Base-by-base conservation (phyloP, 2,888 invertebrate species). In the Drosophila seclusa region DNA sequence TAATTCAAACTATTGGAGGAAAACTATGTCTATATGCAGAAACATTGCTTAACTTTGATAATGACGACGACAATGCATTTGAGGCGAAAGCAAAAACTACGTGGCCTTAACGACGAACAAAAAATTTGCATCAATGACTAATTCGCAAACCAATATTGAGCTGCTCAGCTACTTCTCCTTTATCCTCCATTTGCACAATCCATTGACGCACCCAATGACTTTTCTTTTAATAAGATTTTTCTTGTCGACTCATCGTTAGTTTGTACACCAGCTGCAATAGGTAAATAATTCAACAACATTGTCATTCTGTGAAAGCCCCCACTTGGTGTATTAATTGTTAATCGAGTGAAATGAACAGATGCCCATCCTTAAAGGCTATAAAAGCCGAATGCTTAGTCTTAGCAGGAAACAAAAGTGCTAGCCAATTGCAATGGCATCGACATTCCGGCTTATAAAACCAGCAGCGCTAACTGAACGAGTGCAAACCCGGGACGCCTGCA, bases 331-430 rank as follows among this genome's bases (percentile, higher is more conserved):
- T 68, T 13, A 57, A 68, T 38, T 38, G 7, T 11, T 59, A 78
- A 76, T 3, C 10, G 10, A 63, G 80, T 55, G 82, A 82, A 77
- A 31, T 36, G 36, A 42, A 69, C 82, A 82, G 50, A 68, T 82
- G 82, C 21, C 10, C 66, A 27, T 10, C 32, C 27, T 29, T 45
- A 27, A 4, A 2, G n/a, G 42, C 38, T 76, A 76, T 76, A 76
- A 76, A 76, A 76, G 63, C 11, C 10, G 13, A 36, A 0, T n/a
- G 36, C 18, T 24, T n/a, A 21, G n/a, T 0, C 13, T 11, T 16
- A 24, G 1, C 5, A 10, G 11, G 21, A 13, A 13, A 36, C 52
- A 36, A 31, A 54, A 42, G 34, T n/a, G 58, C 11, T 36, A 1
- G 5, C 7, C 13, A 32, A 36, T 36, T 36, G 34, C 36, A 31